phyloP scores from a whole-genome alignment of 1,140 invertebrate species.

The Phortica variegata region DNA sequence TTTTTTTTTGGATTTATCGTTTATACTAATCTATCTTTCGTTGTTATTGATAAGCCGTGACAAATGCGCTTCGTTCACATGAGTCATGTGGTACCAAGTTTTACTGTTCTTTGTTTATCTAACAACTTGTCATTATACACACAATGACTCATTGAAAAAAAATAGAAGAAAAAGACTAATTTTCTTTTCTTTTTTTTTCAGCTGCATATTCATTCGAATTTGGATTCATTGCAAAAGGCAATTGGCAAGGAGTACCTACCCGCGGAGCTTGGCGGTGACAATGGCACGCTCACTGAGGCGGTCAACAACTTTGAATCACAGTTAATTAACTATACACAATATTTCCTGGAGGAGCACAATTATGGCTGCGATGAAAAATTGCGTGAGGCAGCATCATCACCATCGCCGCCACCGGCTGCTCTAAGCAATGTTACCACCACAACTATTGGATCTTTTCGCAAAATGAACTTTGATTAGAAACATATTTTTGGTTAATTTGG shows the following conservation, averaged over 20 bases:
- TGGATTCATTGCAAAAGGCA: conserved; percentile 57
- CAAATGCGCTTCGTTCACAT: too few relatives aligned
- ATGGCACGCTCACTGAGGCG: conserved; percentile 56
- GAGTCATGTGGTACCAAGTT: too few relatives aligned
- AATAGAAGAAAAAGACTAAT: conserved; percentile 26
- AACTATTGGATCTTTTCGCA: conserved; percentile 44
- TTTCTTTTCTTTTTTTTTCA: conserved; percentile 1
- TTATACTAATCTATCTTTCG: too few relatives aligned
- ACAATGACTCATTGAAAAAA: too few relatives aligned
- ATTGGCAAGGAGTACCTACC: conserved; percentile 61
- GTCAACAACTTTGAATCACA: conserved; percentile 60
- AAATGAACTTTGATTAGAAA: conserved; percentile 41
- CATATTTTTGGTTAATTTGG: too few relatives aligned
- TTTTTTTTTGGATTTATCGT: too few relatives aligned
- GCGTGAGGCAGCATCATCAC: conserved; percentile 35
- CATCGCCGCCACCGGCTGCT: conserved; percentile 5
- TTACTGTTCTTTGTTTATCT: too few relatives aligned
- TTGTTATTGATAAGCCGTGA: too few relatives aligned
- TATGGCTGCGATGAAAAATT: conserved; percentile 62
- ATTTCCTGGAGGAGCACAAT: conserved; percentile 60
- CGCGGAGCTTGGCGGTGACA: conserved; percentile 62
- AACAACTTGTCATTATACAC: too few relatives aligned
- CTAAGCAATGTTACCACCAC: conserved; percentile 16
- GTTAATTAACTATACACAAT: conserved; percentile 53
- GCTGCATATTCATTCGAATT: conserved; percentile 44